Conservation (phyloP, 1,140 invertebrate species). For the Ylistrum balloti region DNA sequence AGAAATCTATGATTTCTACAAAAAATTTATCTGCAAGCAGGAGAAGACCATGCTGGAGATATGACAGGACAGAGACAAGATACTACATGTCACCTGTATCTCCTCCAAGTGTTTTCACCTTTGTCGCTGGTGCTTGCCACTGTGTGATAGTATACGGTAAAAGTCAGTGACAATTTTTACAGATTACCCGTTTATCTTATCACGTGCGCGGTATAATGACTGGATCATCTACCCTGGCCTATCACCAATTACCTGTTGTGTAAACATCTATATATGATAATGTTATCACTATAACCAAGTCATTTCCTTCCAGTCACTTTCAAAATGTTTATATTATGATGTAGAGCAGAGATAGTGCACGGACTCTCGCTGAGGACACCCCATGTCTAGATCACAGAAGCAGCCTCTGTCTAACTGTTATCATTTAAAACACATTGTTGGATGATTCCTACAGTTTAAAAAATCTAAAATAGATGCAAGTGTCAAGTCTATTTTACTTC, state of each 20-base stretch:
- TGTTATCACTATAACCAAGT: neutral
- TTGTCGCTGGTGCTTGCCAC: neutral
- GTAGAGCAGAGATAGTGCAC: neutral
- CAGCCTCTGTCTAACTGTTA: neutral
- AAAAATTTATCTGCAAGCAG: too few species aligned
- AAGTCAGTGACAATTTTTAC: slow-evolving; percentile 14
- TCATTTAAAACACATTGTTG: neutral
- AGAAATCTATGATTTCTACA: too few species aligned
- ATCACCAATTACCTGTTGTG: slow-evolving; percentile 38
- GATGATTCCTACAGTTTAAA: slow-evolving; percentile 1
- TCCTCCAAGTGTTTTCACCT: neutral
- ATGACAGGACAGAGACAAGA: neutral
- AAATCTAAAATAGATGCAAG: slow-evolving; percentile 26
- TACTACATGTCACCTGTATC: neutral
- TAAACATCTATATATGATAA: neutral
- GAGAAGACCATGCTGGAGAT: too few species aligned
- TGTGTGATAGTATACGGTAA: neutral
- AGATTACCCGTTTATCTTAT: neutral
- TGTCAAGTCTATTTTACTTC: slow-evolving; percentile 14
- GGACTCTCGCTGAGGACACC: slow-evolving; percentile 12
- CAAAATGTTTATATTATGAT: slow-evolving; percentile 40
- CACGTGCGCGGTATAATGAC: neutral
- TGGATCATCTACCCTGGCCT: neutral
- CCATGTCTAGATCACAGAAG: neutral
- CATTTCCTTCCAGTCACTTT: slow-evolving; percentile 25